Conservation (phyloP, 2,797 vertebrate species). For the Amblyraja radiata region DNA sequence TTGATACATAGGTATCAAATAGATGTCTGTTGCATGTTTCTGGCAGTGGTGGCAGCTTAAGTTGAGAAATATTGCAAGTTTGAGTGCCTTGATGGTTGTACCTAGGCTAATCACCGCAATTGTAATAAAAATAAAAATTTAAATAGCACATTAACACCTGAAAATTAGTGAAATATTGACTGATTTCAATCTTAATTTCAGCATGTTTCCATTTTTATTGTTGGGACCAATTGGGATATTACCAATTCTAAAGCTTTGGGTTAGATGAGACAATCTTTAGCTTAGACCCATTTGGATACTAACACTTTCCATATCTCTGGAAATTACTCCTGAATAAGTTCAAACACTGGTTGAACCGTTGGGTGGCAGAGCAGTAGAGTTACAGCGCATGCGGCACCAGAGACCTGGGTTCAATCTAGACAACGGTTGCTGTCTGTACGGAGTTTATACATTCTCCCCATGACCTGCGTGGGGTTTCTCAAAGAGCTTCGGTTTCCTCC, state of each 20-base stretch:
- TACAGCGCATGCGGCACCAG: no score
- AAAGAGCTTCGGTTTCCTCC: no score
- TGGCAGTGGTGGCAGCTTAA: neutral
- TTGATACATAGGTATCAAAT: constrained; percentile 13
- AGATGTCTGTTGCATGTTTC: neutral
- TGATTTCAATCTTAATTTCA: neutral
- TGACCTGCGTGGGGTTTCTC: no score
- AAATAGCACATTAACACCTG: neutral
- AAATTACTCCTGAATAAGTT: no score
- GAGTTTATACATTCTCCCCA: no score
- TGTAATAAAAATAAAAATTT: neutral
- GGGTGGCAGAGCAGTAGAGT: no score
- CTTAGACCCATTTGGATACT: neutral
- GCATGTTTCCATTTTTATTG: neutral
- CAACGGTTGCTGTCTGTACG: no score
- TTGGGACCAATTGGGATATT: no score
- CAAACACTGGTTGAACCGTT: no score
- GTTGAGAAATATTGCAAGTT: neutral
- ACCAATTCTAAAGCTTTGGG: neutral
- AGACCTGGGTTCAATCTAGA: no score
- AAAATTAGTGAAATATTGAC: neutral
- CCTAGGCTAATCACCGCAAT: neutral
- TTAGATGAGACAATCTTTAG: neutral
- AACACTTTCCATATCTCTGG: no score
- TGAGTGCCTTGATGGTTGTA: neutral